Conservation (phyloP, 2,888 invertebrate genomes). For the Halictus ligatus region DNA sequence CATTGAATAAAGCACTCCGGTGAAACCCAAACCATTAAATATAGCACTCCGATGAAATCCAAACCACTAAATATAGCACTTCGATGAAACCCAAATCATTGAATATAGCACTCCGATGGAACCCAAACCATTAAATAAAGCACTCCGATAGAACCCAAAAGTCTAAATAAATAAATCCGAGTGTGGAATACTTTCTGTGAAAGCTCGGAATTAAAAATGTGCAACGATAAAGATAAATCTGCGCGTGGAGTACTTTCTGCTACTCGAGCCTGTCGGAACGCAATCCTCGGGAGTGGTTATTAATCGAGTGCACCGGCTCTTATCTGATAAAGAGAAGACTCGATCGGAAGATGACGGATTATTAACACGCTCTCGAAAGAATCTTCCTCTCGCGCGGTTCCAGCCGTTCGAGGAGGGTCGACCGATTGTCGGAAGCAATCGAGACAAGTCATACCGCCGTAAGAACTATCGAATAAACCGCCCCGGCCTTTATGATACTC, state of each 20-base stretch:
- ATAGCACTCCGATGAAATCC: no score
- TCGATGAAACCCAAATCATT: not conserved
- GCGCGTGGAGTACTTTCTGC: not conserved
- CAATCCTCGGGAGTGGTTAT: not conserved
- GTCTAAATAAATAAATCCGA: not conserved
- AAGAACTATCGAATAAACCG: slow-evolving; percentile 12
- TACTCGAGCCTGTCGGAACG: no score
- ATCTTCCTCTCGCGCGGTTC: not conserved
- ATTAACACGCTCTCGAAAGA: not conserved
- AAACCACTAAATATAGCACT: not conserved
- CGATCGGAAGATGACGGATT: not conserved
- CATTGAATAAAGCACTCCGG: no score
- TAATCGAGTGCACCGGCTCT: not conserved
- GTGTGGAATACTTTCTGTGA: no score
- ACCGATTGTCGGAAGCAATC: slow-evolving; percentile 6
- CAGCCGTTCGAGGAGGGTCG: not conserved
- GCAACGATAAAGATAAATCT: not conserved
- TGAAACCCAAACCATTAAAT: no score
- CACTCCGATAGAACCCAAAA: not conserved
- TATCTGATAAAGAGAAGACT: not conserved
- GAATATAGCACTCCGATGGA: no score
- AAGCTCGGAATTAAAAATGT: no score
- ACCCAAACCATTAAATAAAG: not conserved
- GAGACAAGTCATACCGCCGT: not conserved
- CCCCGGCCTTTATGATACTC: slow-evolving; percentile 19